Conservation (phyloP, 2,888 invertebrate species). For the Glaucopsyche alexis region DNA sequence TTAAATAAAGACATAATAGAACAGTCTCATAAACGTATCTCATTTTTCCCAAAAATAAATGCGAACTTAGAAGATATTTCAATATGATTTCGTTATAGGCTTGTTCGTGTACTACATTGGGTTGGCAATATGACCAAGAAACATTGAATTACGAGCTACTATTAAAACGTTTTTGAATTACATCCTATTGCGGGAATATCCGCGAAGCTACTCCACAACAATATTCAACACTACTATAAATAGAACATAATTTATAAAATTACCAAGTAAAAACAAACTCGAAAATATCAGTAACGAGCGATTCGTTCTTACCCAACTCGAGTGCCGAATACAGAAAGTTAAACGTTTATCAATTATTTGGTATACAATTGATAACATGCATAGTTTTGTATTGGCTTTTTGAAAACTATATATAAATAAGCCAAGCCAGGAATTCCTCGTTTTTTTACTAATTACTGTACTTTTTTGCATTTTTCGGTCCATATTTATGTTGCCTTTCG, state of each 20-base stretch:
- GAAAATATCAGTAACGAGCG: slow-evolving; percentile 23
- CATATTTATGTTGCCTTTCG: no score
- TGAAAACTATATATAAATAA: no score
- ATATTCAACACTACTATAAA: slow-evolving; percentile 25
- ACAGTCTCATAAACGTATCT: slow-evolving; percentile 10
- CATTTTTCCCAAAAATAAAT: neutral
- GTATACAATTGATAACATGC: neutral
- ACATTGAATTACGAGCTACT: slow-evolving; percentile 11
- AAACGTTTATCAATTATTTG: neutral
- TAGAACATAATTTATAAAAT: slow-evolving; percentile 10
- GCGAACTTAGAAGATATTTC: neutral
- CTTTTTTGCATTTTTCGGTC: no score
- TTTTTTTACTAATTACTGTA: no score
- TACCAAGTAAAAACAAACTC: slow-evolving; percentile 21
- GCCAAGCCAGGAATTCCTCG: no score
- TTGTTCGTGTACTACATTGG: neutral
- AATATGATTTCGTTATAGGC: neutral
- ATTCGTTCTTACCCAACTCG: neutral
- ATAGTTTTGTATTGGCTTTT: no score
- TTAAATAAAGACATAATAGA: slow-evolving; percentile 5
- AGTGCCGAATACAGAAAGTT: neutral
- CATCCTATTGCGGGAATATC: neutral
- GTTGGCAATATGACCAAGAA: neutral
- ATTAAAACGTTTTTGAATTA: neutral
- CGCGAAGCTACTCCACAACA: slow-evolving; percentile 17